These are phyloP conservation scores for Prorops nasuta DNA, from an alignment of 1,140 invertebrate genomes.

Conservation along the genomic window DNA sequence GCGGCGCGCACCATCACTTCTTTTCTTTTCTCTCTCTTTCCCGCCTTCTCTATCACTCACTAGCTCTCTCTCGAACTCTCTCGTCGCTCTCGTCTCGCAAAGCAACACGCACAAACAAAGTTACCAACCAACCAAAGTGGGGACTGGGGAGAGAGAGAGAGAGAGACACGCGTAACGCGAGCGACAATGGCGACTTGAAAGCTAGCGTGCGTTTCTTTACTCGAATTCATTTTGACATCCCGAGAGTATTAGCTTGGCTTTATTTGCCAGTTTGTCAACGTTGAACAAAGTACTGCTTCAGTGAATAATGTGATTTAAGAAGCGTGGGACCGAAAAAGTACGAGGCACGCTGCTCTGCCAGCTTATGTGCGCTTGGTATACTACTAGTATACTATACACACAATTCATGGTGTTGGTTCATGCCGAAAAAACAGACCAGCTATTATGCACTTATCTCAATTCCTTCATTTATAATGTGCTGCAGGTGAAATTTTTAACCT, in stretches of 20 bases:
- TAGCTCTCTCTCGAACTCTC: conserved; percentile 14
- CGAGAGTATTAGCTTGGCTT: conserved; percentile 10
- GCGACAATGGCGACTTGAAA: conserved; percentile 46
- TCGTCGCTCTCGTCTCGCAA: conserved; percentile 5
- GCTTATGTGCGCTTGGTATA: conserved; percentile 12
- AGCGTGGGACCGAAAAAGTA: neutral
- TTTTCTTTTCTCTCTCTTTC: neutral
- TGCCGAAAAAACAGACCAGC: conserved; percentile 29
- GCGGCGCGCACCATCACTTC: neutral
- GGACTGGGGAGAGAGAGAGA: conserved; percentile 7
- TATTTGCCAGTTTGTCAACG: conserved; percentile 16
- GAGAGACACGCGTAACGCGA: conserved; percentile 34
- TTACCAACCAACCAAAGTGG: neutral
- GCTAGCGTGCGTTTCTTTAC: conserved; percentile 34
- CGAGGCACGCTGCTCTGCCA: conserved; percentile 8
- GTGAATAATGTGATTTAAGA: conserved; percentile 26
- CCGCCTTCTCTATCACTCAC: conserved; percentile 1
- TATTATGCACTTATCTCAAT: conserved; percentile 26
- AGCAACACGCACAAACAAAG: no score
- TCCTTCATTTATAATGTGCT: conserved; percentile 29
- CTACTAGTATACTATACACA: conserved; percentile 12
- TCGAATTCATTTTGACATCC: conserved; percentile 12
- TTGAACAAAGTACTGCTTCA: conserved; percentile 7
- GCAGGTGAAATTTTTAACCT: no score
- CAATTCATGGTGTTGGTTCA: conserved; percentile 27